Evolutionary conservation across 2,797 vertebrate genomes (phyloP), one percentile per base, ranked within the genome.

Genomic region (Triplophysa bombifrons): DNA sequence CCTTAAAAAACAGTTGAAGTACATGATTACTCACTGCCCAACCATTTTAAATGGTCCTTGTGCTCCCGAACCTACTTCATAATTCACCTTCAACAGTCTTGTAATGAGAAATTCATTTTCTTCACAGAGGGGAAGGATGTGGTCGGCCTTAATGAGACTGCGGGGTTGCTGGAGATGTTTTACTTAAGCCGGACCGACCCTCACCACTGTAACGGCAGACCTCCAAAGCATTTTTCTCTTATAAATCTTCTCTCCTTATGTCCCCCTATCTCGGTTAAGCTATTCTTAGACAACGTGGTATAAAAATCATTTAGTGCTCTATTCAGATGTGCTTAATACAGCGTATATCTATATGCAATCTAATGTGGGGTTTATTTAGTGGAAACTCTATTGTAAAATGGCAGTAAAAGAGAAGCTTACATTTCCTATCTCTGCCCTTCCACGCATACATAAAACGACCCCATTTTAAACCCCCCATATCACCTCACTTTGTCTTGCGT

Each of bases 141-240:
- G 80, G 51, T 68, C 78, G 66, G 72, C 44, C 41, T 75, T 81
- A 80, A 82, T 84, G 70, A 84, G 83, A 51, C 83, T 78, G 72
- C 77, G 55, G 60, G 27, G 46, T 22, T 48, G 41, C 46, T 20
- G 55, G 44, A 69, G 22, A 58, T 51, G n/a, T 80, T 25, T 60
- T n/a, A 67, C 58, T 44, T 60, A 27, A 20, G n/a, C 20, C 64
- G 4, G n/a, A 53, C 14, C 11, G 8, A 20, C 61, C 3, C 46
- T 64, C 30, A 53, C 25, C 27, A 38, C 19, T 41, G 30, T 38
- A 63, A 34, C 44, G 14, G 11, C 55, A 44, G 58, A 60, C 44
- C 7, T 53, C 27, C 46, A 61, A 38, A 56, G 16, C 20, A 25
- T 44, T 65, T 17, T 20, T 20, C 19, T 20, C 3, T 16, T 38